Evolutionary conservation across 2,797 vertebrate genomes (phyloP).

Genomic region (Arctocebus calabarensis): DNA sequence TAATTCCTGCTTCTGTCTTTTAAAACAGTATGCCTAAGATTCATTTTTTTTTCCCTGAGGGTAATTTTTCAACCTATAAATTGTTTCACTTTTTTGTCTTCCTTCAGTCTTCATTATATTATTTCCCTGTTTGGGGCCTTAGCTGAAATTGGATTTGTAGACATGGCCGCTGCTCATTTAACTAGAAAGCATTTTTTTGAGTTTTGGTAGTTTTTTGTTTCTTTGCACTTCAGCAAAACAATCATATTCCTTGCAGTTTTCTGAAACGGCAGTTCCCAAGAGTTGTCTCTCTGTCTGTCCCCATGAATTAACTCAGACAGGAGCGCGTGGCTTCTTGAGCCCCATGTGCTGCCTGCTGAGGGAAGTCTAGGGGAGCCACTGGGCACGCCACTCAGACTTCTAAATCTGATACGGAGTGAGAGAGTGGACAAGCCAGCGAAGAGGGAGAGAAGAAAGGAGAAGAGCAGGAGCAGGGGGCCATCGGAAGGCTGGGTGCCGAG

Average conservation of each 20-base stretch:
- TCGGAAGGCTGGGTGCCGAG: neutral
- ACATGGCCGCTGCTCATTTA: neutral
- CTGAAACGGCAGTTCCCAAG: neutral
- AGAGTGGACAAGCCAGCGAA: neutral
- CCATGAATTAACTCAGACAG: neutral
- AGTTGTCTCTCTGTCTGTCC: neutral
- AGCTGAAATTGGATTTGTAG: neutral
- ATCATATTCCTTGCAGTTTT: neutral
- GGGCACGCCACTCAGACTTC: neutral
- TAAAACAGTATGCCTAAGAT: neutral
- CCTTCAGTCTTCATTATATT: neutral
- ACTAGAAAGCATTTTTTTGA: neutral
- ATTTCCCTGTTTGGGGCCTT: neutral
- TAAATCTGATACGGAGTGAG: neutral
- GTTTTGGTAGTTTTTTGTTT: neutral
- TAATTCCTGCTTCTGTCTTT: neutral
- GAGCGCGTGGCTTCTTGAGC: too few relatives aligned
- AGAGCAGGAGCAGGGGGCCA: neutral
- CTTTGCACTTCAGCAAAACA: neutral
- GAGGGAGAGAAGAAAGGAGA: neutral
- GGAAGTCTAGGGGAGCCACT: neutral
- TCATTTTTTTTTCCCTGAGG: neutral
- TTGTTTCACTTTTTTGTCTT: slow-evolving; percentile 28
- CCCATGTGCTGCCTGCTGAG: fast-evolving
- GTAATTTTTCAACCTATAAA: slow-evolving; percentile 33